Percentiles rank a stretch among this genome's conserved stretches.
These are phyloP conservation scores for Sitta carolinensis DNA, from an alignment of 2,797 vertebrate genomes.

Conservation along the genomic window DNA sequence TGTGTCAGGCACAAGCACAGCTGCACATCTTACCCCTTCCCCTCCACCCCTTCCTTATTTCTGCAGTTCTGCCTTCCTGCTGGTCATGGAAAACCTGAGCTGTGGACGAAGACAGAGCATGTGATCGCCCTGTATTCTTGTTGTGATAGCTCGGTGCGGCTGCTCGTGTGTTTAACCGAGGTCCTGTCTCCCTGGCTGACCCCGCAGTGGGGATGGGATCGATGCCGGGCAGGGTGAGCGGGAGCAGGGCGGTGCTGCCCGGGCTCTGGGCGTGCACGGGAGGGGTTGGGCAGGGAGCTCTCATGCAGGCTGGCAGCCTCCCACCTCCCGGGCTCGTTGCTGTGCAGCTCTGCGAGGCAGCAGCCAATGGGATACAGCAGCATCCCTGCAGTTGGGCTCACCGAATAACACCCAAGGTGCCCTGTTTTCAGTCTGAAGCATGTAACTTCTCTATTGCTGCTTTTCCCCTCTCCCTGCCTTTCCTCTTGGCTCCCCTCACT, in stretches of 20 bases:
- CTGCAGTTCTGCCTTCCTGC: accelerated
- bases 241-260: neutral
- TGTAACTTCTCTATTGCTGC: neutral
- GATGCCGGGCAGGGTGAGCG: neutral
- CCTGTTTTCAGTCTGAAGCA: neutral
- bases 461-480: neutral
- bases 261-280: neutral
- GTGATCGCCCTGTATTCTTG: neutral
- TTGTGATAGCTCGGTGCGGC: neutral
- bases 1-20: neutral
- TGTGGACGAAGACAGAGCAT: neutral
- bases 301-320: conserved; percentile 10
- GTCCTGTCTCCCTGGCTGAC: neutral
- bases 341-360: conserved; percentile 37
- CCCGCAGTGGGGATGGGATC: neutral
- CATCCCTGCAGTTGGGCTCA: neutral
- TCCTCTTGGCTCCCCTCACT: neutral
- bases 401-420: neutral
- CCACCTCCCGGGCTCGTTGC: conserved; percentile 26
- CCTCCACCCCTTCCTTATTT: neutral
- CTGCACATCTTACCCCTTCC: neutral
- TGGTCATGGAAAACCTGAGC: neutral
- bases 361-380: conserved; percentile 11
- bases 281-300: conserved; percentile 8
- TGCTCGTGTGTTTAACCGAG: neutral